Base-by-base conservation (phyloP, 2,888 invertebrate genomes). In the Gastrophysa polygoni region DNA sequence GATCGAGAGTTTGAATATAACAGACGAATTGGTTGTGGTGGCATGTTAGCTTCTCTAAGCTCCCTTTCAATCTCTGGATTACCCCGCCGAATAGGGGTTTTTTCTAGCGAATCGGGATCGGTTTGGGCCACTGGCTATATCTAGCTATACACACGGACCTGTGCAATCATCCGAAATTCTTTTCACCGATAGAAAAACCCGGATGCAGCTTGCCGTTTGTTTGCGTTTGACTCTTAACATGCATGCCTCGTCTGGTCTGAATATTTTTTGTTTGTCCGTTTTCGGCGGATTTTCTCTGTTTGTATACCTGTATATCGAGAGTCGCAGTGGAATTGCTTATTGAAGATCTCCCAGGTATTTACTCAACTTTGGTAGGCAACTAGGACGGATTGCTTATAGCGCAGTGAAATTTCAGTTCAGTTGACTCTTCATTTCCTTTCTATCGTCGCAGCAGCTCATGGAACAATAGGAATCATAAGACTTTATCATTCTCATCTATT, bases 341-440 rank as follows among this genome's bases (percentile, higher is more conserved):
- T 68, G 66, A 64, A 67, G 67, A 43, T 66, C 57, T 66, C 64
- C 56, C 63, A 63, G 65, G 68, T 68, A 70, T 71, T 71, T 68
- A 67, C 59, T 67, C 38, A 14, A 32, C 29, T 10, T 8, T 11
- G 11, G 11, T 14, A n/a, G n/a, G n/a, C n/a, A 38, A 32, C 10
- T 8, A 8, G 10, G 10, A 32, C 29, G 6, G 10, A 5, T 32
- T 11, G 11, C 38, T 38, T 38, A 38, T 38, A 38, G 38, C 14
- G 11, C 38, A 38, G 38, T 38, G 14, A 14, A 38, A 38, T n/a
- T 24, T 24, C 24, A 24, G 24, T 5, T n/a, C n/a, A n/a, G n/a
- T n/a, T n/a, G n/a, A n/a, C n/a, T n/a, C n/a, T n/a, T n/a, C n/a
- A n/a, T n/a, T n/a, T n/a, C n/a, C n/a, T n/a, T n/a, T n/a, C n/a